Base-by-base conservation (phyloP, 2,888 invertebrate species). In the Maniola hyperantus region DNA sequence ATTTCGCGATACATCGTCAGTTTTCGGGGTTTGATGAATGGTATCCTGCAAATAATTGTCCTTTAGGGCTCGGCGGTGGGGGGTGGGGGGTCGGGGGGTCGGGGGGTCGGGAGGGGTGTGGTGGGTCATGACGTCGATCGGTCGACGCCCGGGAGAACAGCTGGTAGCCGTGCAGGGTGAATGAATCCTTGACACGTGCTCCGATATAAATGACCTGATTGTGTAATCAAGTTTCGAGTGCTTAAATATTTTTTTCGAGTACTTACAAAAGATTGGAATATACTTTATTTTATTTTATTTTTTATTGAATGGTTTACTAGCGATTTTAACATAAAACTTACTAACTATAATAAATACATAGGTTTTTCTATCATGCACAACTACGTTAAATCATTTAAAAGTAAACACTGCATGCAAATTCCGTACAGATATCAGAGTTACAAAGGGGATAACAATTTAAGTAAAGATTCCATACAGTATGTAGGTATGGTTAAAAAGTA, bases 41-140 rank as follows among this genome's bases (percentile, higher is more conserved):
- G 83, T 78, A 82, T 83, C 81, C 87, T 88, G 87, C 84, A 87
- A 87, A 85, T 88, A 85, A 88, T 88, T 84, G 87, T 85, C 82
- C 83, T 84, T 80, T 72, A 69, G 74, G 75, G 71, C 66, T 34
- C 67, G 61, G 67, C 39, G 36, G 58, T 63, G 72, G 68, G 39
- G 55, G 51, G 18, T 15, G 46, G 51, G 42, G 50, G 34, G 55
- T 15, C 15, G 34, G 42, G 50, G 50, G 54, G 39, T 57, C 57
- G 10, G 50, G 20, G 58, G 58, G 62, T 15, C 15, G 48, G 26
- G 36, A 59, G 34, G 60, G 53, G 57, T 50, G 64, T 15, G 66
- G 65, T 36, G 57, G 65, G 58, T 67, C 42, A 80, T 88, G 87
- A 88, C 87, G 88, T 88, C 88, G 46, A 88, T 80, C 83, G 88